Conservation (phyloP, 2,888 invertebrate species). For the Cacoxenus indagator region DNA sequence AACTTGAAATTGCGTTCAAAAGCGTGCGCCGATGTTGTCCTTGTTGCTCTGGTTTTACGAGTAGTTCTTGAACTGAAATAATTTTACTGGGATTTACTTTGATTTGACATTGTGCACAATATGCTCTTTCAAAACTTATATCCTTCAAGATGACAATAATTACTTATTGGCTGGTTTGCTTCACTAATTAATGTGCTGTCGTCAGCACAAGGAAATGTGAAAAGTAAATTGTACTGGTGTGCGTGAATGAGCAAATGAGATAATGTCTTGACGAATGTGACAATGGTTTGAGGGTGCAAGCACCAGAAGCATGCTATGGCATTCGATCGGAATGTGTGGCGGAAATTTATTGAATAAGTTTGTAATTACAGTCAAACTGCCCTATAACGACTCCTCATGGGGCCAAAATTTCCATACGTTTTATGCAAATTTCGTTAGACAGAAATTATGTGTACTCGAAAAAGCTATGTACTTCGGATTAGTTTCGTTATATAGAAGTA, state of each 20-base stretch:
- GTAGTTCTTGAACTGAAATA: background rate
- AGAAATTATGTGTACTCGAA: too few relatives aligned
- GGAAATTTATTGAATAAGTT: too few relatives aligned
- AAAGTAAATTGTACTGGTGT: background rate
- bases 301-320: too few relatives aligned
- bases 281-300: too few relatives aligned
- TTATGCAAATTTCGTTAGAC: too few relatives aligned
- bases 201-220: background rate
- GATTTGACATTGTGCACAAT: background rate
- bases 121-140: background rate
- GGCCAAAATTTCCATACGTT: too few relatives aligned
- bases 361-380: too few relatives aligned
- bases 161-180: background rate
- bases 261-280: too few relatives aligned
- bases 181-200: conserved; percentile 4
- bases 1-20: conserved; percentile 30
- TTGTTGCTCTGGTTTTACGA: background rate
- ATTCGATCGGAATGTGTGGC: too few relatives aligned
- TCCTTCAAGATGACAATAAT: background rate
- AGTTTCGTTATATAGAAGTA: too few relatives aligned
- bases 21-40: conserved; percentile 5
- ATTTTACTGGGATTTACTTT: background rate
- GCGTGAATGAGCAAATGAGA: background rate
- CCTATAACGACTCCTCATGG: too few relatives aligned
- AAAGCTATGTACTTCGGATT: too few relatives aligned